Base-by-base conservation (phyloP, 1,140 invertebrate species). In the Aricia agestis region DNA sequence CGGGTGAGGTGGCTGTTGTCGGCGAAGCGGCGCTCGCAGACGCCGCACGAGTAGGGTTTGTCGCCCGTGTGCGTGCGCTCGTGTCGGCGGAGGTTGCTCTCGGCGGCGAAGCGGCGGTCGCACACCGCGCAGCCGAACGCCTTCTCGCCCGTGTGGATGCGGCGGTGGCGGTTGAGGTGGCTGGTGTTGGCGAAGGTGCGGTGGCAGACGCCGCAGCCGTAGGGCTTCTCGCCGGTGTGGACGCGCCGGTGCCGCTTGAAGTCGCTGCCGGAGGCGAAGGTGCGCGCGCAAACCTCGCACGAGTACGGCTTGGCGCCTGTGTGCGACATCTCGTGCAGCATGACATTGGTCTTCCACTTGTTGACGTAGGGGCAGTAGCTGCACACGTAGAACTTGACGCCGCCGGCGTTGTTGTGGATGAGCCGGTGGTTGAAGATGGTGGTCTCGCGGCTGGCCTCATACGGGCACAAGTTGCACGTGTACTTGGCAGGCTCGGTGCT, bases 341-440 rank as follows among this genome's bases (percentile, higher is more conserved):
- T 63, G 2, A 63, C 59, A 7, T 63, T 63, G 4, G 59, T 63
- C 59, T 63, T 63, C 59, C 59, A 63, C 59, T 63, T 63, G 59
- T 63, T 63, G 17, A 63, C 59, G 18, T 63, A 63, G 59, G 59
- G 59, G 18, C 59, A 63, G 59, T 63, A 94, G 17, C 92, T 93
- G 1, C 97, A 97, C 82, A 93, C 92, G 2, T 97, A 97, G 82
- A 93, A 93, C 45, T 97, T 97, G 82, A 96, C 95, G 0, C 96
- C 59, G 18, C 59, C 19, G 18, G 18, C 18, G 59, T 63, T 63
- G 59, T 5, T 7, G 18, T 63, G 59, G 59, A 63, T 63, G 18
- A 63, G 59, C 18, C 59, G 17, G 17, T 63, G 59, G 59, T 63
- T 63, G n/a, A n/a, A 25, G 18, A 63, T 63, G 0, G 79, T 85